Evolutionary conservation across 2,888 invertebrate species (phyloP).

Genomic region (Orthosia gracilis): DNA sequence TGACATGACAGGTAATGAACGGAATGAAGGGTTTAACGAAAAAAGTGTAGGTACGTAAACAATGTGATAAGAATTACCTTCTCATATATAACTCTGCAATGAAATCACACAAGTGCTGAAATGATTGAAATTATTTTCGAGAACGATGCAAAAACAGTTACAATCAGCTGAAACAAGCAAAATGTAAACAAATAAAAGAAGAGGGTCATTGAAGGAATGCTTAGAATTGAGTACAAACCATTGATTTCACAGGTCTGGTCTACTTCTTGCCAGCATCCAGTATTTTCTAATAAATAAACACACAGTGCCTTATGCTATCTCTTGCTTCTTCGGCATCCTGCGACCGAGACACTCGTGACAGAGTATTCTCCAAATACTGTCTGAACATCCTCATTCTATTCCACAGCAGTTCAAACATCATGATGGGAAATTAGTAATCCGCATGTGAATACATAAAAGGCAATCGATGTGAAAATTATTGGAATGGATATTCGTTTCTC

Average conservation of each 20-base stretch:
- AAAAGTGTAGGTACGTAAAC: background rate
- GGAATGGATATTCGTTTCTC: no score
- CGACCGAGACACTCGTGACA: background rate
- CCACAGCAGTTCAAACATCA: conserved; percentile 9
- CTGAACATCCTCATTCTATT: conserved; percentile 2
- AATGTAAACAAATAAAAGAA: background rate
- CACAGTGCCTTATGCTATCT: background rate
- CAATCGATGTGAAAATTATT: background rate
- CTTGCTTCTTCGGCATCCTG: background rate
- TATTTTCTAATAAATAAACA: conserved; percentile 14
- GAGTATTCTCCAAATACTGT: background rate
- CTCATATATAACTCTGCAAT: no score
- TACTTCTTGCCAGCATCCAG: background rate
- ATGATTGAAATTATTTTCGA: conserved; percentile 3
- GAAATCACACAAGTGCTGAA: background rate
- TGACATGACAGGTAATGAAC: background rate
- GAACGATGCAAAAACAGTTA: background rate
- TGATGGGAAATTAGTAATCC: background rate
- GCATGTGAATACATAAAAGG: background rate
- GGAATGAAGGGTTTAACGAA: background rate
- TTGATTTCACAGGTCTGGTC: conserved; percentile 3
- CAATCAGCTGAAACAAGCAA: conserved; percentile 4
- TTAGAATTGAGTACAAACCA: conserved; percentile 1
- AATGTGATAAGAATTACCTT: background rate
- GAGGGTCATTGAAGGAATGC: background rate